Conservation (phyloP, 1,140 invertebrate genomes). For the Adoxophyes honmai region DNA sequence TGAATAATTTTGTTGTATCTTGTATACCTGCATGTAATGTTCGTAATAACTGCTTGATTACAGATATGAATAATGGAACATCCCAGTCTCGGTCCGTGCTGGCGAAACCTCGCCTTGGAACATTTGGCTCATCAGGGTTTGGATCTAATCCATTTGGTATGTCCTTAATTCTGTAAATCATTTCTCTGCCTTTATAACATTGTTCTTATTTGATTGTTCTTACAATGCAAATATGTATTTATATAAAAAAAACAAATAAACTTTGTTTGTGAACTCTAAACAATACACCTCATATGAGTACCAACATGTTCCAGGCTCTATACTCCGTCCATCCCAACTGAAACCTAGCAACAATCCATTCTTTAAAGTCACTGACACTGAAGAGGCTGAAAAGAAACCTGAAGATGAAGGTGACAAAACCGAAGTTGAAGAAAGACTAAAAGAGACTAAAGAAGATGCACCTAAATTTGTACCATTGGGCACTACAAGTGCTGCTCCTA, state of each 20-base stretch:
- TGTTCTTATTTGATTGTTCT: too few relatives aligned
- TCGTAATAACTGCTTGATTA: conserved; percentile 47
- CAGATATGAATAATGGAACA: conserved; percentile 62
- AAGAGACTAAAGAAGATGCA: conserved; percentile 43
- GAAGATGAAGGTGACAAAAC: conserved; percentile 32
- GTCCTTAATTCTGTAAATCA: conserved; percentile 7
- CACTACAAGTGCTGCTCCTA: conserved; percentile 50
- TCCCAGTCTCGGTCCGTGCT: conserved; percentile 58
- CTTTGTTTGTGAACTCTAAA: background rate
- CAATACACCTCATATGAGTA: conserved; percentile 1
- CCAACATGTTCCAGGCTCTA: conserved; percentile 44
- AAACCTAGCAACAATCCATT: conserved; percentile 64
- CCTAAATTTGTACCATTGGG: conserved; percentile 73
- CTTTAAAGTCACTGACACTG: conserved; percentile 43
- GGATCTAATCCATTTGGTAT: conserved; percentile 61
- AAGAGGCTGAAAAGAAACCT: conserved; percentile 29
- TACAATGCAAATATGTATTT: too few relatives aligned
- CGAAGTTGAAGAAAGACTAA: conserved; percentile 41
- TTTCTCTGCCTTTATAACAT: too few relatives aligned
- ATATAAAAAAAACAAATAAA: too few relatives aligned
- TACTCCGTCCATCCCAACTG: conserved; percentile 62
- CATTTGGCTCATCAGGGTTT: conserved; percentile 59
- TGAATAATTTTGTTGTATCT: conserved; percentile 5
- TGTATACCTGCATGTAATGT: conserved; percentile 18
- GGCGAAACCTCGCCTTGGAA: conserved; percentile 63